Percentiles rank a stretch among this genome's conserved stretches.
Conservation (phyloP, 2,888 invertebrate species). For the Cataglyphis rosenhaueri region DNA sequence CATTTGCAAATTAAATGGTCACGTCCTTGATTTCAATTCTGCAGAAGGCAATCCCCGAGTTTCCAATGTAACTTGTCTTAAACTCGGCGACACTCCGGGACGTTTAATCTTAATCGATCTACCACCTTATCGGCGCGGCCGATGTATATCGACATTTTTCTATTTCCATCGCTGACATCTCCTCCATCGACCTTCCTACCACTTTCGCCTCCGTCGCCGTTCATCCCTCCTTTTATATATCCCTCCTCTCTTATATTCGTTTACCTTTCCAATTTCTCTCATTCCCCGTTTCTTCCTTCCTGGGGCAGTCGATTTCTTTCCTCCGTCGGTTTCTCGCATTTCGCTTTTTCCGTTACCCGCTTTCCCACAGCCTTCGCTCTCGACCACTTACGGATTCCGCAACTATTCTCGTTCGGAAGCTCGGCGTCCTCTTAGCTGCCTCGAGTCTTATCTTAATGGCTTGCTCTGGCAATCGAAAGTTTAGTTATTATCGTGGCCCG, state of each 20-base stretch:
- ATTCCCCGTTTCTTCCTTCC: not conserved
- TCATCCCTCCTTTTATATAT: slow-evolving; percentile 27
- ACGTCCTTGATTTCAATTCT: slow-evolving; percentile 75
- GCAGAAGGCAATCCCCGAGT: slow-evolving; percentile 70
- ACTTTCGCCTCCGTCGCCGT: slow-evolving; percentile 28
- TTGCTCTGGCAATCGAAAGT: slow-evolving; percentile 79
- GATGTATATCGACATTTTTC: slow-evolving; percentile 66
- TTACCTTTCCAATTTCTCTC: slow-evolving; percentile 10
- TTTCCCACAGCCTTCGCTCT: not conserved
- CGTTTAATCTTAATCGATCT: slow-evolving; percentile 81
- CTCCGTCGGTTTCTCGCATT: not conserved
- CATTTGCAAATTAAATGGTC: slow-evolving; percentile 77
- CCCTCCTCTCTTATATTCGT: slow-evolving; percentile 1
- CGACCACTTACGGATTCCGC: slow-evolving; percentile 51
- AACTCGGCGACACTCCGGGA: slow-evolving; percentile 69
- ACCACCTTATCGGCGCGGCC: slow-evolving; percentile 55
- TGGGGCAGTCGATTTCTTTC: slow-evolving; percentile 24
- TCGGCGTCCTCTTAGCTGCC: slow-evolving; percentile 58
- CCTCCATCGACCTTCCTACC: slow-evolving; percentile 50
- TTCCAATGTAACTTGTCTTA: slow-evolving; percentile 73
- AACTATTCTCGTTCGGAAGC: slow-evolving; percentile 42
- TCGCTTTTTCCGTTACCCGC: not conserved
- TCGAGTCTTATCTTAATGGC: slow-evolving; percentile 78
- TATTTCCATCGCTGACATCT: slow-evolving; percentile 48
- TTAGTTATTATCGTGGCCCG: slow-evolving; percentile 79